Base-by-base conservation (phyloP, 1,140 invertebrate species). In the Onthophagus taurus region DNA sequence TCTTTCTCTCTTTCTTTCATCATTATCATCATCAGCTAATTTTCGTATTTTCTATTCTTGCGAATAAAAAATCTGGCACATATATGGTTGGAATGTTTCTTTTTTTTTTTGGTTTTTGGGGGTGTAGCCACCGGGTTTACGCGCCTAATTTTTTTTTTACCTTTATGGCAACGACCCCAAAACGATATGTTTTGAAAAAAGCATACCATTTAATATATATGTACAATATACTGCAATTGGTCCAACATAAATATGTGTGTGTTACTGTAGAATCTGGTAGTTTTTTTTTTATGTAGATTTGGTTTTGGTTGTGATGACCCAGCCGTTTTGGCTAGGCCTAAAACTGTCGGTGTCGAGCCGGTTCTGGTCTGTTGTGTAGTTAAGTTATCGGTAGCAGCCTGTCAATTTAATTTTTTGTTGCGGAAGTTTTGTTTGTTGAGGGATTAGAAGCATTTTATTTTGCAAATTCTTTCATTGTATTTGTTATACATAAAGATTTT, bases 21-120 rank as follows among this genome's bases (percentile, higher is more conserved):
- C 12, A 37, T 37, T 21, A 21, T 21, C 20, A 37, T 37, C 35
- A n/a, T n/a, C n/a, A n/a, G n/a, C n/a, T n/a, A n/a, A n/a, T n/a
- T n/a, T n/a, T 50, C 48, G 42, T 50, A 16, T 47, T 47, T 48
- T 53, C 53, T 58, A 57, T 55, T 57, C 50, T 58, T 60, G 60
- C 51, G 57, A 60, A 63, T 63, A 64, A 64, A 65, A 64, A 61
- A 61, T 67, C 65, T 67, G 64, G 65, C 65, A 67, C 65, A 64
- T 66, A 63, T 58, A 62, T 63, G 65, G 64, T 67, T 66, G 64
- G 65, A 66, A 66, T 66, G 65, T 64, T 65, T 59, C 48, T 42
- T 24, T 24, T 29, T 29, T 8, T 42, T 12, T 29, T 31, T 14
- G 11, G 17, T 12, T 12, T n/a, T n/a, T n/a, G n/a, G n/a, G n/a